Percentiles rank a stretch among this genome's conserved stretches.
Evolutionary conservation across 2,113 vertebrate species (phyloP).

Genomic region (Ranitomeya imitator): DNA sequence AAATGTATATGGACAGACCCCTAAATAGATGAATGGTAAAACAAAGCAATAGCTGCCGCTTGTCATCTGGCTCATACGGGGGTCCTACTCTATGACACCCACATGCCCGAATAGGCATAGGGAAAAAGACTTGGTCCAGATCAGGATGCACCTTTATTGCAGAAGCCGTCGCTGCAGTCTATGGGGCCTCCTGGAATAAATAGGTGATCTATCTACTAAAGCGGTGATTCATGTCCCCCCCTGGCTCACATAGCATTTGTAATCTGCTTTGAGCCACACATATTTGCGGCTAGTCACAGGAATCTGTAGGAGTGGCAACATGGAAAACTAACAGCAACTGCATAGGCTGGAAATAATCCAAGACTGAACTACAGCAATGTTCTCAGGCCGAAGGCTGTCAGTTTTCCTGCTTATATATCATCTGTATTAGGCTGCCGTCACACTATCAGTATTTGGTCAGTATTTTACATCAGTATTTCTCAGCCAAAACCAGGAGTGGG

Average conservation of each 20-base stretch:
- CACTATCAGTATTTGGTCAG: no score
- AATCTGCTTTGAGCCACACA: slow-evolving; percentile 20
- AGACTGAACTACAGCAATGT: neutral
- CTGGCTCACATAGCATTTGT: neutral
- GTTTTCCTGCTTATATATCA: neutral
- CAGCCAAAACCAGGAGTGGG: no score
- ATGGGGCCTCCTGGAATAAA: neutral
- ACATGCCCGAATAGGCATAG: neutral
- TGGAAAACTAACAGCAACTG: slow-evolving; percentile 35
- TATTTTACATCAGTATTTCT: no score
- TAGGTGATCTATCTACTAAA: neutral
- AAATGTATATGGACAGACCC: no score
- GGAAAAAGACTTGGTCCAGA: neutral
- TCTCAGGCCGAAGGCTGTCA: neutral
- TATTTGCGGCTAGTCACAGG: slow-evolving; percentile 24
- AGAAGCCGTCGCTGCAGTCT: neutral
- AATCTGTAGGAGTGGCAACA: slow-evolving; percentile 19
- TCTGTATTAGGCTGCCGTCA: no score
- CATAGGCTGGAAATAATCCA: slow-evolving; percentile 22
- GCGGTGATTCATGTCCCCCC: neutral
- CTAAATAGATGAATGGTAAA: no score
- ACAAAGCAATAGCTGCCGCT: neutral
- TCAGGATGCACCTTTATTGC: neutral
- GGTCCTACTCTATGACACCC: neutral
- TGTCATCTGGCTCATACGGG: neutral